These are phyloP conservation scores for Botia almorhae DNA, from an alignment of 2,797 vertebrate genomes.

Conservation along the genomic window DNA sequence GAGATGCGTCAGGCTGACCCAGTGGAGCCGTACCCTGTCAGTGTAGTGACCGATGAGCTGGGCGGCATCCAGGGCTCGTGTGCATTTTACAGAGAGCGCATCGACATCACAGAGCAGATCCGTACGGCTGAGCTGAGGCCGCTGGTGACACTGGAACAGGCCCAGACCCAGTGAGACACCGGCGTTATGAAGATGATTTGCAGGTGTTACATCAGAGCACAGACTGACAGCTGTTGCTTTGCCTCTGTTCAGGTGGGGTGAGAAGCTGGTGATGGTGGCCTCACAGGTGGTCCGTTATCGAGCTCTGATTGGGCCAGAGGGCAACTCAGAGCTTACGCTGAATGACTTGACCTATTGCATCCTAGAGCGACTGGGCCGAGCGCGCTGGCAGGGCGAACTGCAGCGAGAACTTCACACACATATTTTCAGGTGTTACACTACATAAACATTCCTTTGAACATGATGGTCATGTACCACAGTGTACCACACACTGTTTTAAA, in stretches of 20 bases:
- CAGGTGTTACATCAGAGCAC: no score
- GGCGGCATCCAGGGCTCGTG: constrained; percentile 91
- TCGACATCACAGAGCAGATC: constrained; percentile 80
- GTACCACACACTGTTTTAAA: neutral
- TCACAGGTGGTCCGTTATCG: constrained; percentile 85
- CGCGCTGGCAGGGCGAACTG: constrained; percentile 94
- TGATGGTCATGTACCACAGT: no score
- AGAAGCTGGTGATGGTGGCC: constrained; percentile 89
- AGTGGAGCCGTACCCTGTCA: constrained; percentile 86
- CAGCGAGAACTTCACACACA: constrained; percentile 89
- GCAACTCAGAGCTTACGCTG: constrained; percentile 89
- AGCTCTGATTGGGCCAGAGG: constrained; percentile 84
- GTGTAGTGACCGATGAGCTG: constrained; percentile 84
- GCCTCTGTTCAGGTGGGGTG: constrained; percentile 81
- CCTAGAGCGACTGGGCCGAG: constrained; percentile 90
- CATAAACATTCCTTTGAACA: no score
- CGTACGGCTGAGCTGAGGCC: constrained; percentile 76
- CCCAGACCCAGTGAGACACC: constrained; percentile 79
- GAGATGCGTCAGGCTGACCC: constrained; percentile 61
- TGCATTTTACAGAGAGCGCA: constrained; percentile 82
- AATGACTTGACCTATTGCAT: constrained; percentile 91
- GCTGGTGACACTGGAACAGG: constrained; percentile 75
- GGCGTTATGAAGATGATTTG: no score
- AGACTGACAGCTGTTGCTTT: neutral
- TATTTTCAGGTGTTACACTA: constrained; percentile 80